Base-by-base conservation (phyloP, 2,113 vertebrate species). In the Coptodon rendalli region DNA sequence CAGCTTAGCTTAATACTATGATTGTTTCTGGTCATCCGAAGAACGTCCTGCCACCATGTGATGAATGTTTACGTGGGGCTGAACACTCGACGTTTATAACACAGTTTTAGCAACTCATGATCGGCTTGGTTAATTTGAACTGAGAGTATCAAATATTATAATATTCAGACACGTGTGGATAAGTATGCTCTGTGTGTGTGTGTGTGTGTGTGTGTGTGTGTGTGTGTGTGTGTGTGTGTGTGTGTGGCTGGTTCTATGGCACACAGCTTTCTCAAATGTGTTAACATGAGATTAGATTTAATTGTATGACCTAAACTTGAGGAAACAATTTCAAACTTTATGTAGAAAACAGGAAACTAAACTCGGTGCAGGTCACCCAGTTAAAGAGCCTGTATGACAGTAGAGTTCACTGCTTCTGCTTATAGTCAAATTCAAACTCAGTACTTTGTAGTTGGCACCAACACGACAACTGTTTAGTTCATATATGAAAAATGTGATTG, bases 81-180 rank as follows among this genome's bases (percentile, higher is more conserved):
- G 29, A 61, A 1, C 16, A 34, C 57, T 4, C 8, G 0, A 61
- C 1, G 3, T 19, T 4, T 10, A 19, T 11, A 34, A 4, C 57
- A 61, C 57, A 34, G 57, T 34, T 61, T 34, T 34, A 61, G 29
- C 57, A 61, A 0, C 59, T 61, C 29, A 2, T 61, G 16, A 61
- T 34, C 34, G 57, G 34, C 29, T 61, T 61, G 56, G 57, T 61
- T 34, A 1, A 34, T 61, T 61, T 6, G 59, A 34, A 34, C 9
- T 34, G 57, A 34, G 59, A 61, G 9, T 40, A 10, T 10, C 57
- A 61, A 61, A 61, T 61, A 34, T 34, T 17, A 10, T 4, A 61
- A 61, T 61, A 34, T 34, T 4, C 57, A 61, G 29, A 61, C 29
- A 34, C 57, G 4, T 31, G 16, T 61, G 57, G 57, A 63, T 63